phyloP scores from a whole-genome alignment of 2,888 invertebrate genomes.

The Tetranychus piercei region DNA sequence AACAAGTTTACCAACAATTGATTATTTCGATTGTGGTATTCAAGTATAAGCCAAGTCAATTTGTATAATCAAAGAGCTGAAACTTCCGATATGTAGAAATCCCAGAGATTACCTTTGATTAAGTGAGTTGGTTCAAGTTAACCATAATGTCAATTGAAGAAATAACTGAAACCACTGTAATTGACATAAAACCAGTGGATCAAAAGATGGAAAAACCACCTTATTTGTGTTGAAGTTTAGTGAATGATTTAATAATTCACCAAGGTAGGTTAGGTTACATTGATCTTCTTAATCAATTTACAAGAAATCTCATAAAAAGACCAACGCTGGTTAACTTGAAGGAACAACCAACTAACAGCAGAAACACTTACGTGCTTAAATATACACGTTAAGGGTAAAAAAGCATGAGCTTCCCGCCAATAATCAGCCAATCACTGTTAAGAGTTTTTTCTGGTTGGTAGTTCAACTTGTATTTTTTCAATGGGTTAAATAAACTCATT shows the following conservation, averaged over 20 bases:
- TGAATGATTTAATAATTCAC: not conserved
- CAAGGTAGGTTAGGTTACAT: not conserved
- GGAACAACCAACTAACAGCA: too few relatives aligned
- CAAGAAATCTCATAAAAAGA: too few relatives aligned
- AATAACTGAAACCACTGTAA: not conserved
- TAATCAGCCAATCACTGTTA: too few relatives aligned
- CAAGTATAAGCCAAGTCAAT: not conserved
- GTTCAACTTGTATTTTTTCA: too few relatives aligned
- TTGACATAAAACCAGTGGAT: not conserved
- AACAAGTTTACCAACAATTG: too few relatives aligned
- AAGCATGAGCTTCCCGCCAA: too few relatives aligned
- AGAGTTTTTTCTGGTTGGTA: too few relatives aligned
- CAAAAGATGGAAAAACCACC: not conserved
- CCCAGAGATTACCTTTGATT: not conserved
- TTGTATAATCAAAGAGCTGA: not conserved
- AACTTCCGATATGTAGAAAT: not conserved
- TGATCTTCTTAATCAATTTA: too few relatives aligned
- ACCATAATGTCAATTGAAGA: not conserved
- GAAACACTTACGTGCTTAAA: too few relatives aligned
- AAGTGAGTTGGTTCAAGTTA: not conserved
- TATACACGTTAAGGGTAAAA: too few relatives aligned
- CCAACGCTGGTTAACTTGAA: too few relatives aligned
- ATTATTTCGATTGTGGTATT: not conserved
- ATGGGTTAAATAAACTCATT: too few relatives aligned
- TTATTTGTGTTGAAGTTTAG: not conserved